A percentile compares a stretch with the other conserved stretches of the same genome.
Conservation (phyloP, 1,140 invertebrate species). For the Helicoverpa armigera region DNA sequence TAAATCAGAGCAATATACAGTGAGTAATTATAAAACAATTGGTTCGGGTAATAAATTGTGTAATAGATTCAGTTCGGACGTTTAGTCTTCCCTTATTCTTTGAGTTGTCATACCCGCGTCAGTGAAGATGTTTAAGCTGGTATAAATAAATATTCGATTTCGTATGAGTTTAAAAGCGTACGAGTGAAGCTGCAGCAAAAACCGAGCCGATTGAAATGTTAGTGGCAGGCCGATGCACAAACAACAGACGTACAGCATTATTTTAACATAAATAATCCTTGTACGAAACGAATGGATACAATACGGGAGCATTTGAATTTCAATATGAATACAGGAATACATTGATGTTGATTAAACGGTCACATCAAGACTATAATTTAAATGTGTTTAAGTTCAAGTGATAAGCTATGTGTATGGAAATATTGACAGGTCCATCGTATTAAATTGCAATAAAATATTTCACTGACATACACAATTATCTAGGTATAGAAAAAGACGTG, state of each 20-base stretch:
- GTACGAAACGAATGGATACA: conserved; percentile 82
- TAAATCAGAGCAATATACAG: background rate
- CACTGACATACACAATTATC: background rate
- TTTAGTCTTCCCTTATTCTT: conserved; percentile 66
- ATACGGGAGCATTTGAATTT: conserved; percentile 82
- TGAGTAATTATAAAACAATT: conserved; percentile 7
- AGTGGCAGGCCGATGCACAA: conserved; percentile 84
- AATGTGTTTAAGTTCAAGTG: conserved; percentile 57
- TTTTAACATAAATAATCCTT: conserved; percentile 86
- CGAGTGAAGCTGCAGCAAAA: conserved; percentile 80
- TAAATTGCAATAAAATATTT: conserved; percentile 17
- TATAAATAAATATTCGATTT: conserved; percentile 86
- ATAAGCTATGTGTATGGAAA: conserved; percentile 39
- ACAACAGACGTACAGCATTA: conserved; percentile 82
- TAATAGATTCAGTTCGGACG: conserved; percentile 10
- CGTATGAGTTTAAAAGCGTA: conserved; percentile 63
- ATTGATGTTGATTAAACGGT: conserved; percentile 79
- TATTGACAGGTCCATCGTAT: conserved; percentile 16
- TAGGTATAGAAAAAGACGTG: no score
- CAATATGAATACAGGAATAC: conserved; percentile 80
- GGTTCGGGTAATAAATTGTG: background rate
- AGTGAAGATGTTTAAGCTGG: conserved; percentile 84
- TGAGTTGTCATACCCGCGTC: conserved; percentile 79
- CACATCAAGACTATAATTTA: conserved; percentile 75
- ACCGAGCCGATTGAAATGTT: conserved; percentile 84